A percentile compares a stretch with the other conserved stretches of the same genome.
Conservation (phyloP, 2,797 vertebrate genomes). For the Choloepus didactylus region DNA sequence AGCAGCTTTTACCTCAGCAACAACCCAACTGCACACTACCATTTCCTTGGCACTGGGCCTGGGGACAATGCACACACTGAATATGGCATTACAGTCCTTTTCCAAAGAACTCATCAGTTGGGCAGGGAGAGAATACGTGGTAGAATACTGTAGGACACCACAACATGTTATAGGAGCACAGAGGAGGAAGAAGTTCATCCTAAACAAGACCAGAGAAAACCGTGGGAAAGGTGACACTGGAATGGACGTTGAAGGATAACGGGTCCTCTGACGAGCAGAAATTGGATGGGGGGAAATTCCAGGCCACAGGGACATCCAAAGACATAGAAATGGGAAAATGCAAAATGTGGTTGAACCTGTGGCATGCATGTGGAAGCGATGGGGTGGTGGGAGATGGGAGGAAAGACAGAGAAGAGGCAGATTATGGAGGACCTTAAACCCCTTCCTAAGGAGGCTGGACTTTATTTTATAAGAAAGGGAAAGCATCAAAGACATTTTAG, state of each 20-base stretch:
- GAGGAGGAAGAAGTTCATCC: not conserved
- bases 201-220: not conserved
- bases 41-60: not conserved
- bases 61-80: not conserved
- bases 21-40: not conserved
- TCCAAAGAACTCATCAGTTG: not conserved
- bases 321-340: not conserved
- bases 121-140: not conserved
- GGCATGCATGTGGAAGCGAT: not conserved
- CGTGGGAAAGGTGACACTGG: not conserved
- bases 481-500: not conserved
- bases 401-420: not conserved
- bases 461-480: not conserved
- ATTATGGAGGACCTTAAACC: not conserved
- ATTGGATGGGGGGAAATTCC: not conserved
- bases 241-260: not conserved
- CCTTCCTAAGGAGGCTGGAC: not conserved
- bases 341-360: not conserved
- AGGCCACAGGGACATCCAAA: not conserved
- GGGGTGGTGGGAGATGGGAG: fast-evolving
- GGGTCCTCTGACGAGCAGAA: not conserved
- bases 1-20: not conserved
- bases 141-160: not conserved
- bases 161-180: no score
- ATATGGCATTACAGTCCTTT: not conserved